Evolutionary conservation across 92 coral and sea anemone genomes (phyloP).

Genomic region (Bergia puertoricense): DNA sequence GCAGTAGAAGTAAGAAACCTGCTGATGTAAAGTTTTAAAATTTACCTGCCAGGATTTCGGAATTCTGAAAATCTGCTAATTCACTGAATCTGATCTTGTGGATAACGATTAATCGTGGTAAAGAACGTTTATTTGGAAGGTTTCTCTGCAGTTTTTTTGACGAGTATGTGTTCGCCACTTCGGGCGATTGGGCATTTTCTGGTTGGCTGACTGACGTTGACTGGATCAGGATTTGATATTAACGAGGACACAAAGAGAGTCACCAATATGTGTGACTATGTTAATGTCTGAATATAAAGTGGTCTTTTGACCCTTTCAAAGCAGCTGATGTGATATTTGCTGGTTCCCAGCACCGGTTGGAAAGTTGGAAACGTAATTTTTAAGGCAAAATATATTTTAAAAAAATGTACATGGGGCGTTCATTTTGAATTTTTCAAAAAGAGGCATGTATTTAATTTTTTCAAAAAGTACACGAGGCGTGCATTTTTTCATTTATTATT

Average conservation of each 20-base stretch:
- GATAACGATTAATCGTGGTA: constrained; percentile 5
- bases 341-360: background rate
- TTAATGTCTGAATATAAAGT: background rate
- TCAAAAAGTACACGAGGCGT: too few species aligned
- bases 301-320: background rate
- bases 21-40: background rate
- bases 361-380: too few species aligned
- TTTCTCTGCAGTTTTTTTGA: background rate
- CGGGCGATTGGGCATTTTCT: constrained; percentile 63
- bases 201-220: constrained; percentile 62
- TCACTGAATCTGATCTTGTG: constrained; percentile 28
- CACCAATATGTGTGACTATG: background rate
- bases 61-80: background rate
- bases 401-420: too few species aligned
- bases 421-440: too few species aligned
- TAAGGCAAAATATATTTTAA: too few species aligned
- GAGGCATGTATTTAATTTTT: too few species aligned
- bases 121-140: constrained; percentile 12
- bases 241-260: background rate
- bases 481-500: too few species aligned
- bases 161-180: background rate
- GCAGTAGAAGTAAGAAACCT: background rate
- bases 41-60: background rate
- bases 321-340: background rate
- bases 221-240: too few species aligned